Base-by-base conservation (phyloP, 2,113 vertebrate genomes). In the Serinus canaria region DNA sequence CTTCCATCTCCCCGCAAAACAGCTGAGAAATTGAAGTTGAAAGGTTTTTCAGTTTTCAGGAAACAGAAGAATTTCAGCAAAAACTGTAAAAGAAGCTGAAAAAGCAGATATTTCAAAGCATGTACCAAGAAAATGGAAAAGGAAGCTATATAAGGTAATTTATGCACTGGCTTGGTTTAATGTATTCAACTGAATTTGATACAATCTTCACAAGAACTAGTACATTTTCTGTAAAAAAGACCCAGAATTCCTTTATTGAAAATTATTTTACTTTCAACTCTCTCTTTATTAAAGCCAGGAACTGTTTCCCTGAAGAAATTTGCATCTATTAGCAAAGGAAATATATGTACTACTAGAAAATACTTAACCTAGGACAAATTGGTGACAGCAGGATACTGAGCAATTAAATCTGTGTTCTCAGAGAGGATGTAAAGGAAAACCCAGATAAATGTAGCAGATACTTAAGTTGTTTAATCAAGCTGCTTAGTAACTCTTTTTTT, bases 291-390 rank as follows among this genome's bases (percentile, higher is more conserved):
- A 92, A 86, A 90, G 41, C 15, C 58, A 88, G 70, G 62, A 96
- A 75, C 24, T 49, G 19, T 91, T 91, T 90, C 41, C 69, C 78
- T 60, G 8, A 85, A 89, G 74, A 89, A 19, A 85, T 79, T 90
- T 94, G 79, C 88, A 93, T 93, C 81, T 80, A 79, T 93, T 95
- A 94, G 79, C 53, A 76, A 73, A 96, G 53, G 46, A 92, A 92
- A 93, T 93, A 62, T n/a, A 90, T 88, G 90, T 90, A 85, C 25
- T 92, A 90, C 75, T 74, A 95, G 67, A 92, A 92, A 92, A 94
- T 90, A 90, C 75, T 93, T 95, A 96, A 96, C 94, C 85, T 60
- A 76, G 70, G 53, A 94, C 67, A 93, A 95, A 90, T 83, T 69
- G 11, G 63, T 90, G 85, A 83, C 87, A 95, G 90, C 67, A 80